These are phyloP conservation scores for Strigamia transsilvanica DNA, from an alignment of 2,888 invertebrate genomes.

Conservation along the genomic window DNA sequence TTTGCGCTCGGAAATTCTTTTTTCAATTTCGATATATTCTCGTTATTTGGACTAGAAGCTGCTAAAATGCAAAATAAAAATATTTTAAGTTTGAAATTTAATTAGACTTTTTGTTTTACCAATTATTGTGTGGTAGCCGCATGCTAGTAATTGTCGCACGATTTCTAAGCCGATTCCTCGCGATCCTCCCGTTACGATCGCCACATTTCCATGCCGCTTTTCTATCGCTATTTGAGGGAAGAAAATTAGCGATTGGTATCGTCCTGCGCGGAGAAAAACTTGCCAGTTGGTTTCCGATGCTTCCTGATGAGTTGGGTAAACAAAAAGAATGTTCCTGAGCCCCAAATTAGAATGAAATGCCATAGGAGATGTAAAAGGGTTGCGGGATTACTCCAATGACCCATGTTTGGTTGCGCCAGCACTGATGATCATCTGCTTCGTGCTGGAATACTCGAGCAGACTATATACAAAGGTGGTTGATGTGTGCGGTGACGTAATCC, in stretches of 20 bases:
- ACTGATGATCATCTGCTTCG: too few relatives aligned
- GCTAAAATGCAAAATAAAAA: constrained; percentile 41
- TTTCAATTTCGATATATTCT: constrained; percentile 52
- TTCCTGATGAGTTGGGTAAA: background rate
- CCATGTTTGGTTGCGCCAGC: background rate
- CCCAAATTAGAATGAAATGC: background rate
- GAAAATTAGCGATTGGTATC: background rate
- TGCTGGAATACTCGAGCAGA: too few relatives aligned
- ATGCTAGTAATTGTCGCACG: constrained; percentile 77
- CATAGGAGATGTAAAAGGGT: background rate
- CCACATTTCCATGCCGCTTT: constrained; percentile 73
- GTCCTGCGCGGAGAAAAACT: background rate
- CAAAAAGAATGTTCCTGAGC: background rate
- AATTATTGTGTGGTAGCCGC: constrained; percentile 79
- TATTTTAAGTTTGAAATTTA: background rate
- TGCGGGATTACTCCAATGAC: background rate
- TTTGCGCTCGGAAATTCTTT: constrained; percentile 57
- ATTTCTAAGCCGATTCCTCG: constrained; percentile 84
- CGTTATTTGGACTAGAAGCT: constrained; percentile 5
- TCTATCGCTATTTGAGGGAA: background rate
- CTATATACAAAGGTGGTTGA: too few relatives aligned
- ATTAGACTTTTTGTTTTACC: constrained; percentile 65
- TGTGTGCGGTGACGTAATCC: too few relatives aligned
- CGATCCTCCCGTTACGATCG: constrained; percentile 86
- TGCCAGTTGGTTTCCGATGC: background rate